Conservation (phyloP, 2,113 vertebrate genomes). For the Ahaetulla prasina region DNA sequence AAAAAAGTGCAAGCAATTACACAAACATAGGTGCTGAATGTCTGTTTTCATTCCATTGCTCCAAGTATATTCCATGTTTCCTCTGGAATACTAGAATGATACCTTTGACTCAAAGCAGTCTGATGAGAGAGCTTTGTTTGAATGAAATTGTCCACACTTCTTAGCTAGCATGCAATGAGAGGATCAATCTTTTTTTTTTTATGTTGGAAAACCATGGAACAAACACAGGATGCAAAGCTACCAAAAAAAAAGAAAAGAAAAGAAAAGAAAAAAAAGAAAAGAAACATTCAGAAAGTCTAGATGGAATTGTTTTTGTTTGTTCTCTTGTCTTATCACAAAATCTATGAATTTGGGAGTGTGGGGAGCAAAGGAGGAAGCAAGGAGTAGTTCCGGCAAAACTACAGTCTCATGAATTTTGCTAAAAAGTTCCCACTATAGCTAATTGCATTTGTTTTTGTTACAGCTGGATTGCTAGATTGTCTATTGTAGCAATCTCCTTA, state of each 20-base stretch:
- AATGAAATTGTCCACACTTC: background rate
- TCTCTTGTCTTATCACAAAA: background rate
- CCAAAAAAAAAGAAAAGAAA: background rate
- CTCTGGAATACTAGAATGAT: background rate
- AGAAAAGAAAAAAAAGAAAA: too few species aligned
- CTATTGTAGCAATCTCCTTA: background rate
- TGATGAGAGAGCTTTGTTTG: background rate
- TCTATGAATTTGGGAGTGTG: background rate
- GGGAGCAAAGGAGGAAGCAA: background rate
- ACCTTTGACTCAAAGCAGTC: background rate
- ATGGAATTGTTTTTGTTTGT: background rate
- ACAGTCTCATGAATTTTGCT: background rate
- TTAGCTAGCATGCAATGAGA: background rate
- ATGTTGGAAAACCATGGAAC: background rate
- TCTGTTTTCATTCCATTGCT: background rate
- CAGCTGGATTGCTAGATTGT: background rate
- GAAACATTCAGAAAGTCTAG: background rate
- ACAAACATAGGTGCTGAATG: background rate
- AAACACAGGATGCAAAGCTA: background rate
- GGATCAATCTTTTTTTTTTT: background rate
- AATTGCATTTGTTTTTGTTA: background rate
- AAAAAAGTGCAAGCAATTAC: background rate
- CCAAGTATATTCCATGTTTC: background rate
- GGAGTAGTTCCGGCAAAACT: background rate
- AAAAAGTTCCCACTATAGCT: background rate